A percentile compares a stretch with the other conserved stretches of the same genome.
These are phyloP conservation scores for Morus bassanus DNA, from an alignment of 2,797 vertebrate species.

Conservation along the genomic window DNA sequence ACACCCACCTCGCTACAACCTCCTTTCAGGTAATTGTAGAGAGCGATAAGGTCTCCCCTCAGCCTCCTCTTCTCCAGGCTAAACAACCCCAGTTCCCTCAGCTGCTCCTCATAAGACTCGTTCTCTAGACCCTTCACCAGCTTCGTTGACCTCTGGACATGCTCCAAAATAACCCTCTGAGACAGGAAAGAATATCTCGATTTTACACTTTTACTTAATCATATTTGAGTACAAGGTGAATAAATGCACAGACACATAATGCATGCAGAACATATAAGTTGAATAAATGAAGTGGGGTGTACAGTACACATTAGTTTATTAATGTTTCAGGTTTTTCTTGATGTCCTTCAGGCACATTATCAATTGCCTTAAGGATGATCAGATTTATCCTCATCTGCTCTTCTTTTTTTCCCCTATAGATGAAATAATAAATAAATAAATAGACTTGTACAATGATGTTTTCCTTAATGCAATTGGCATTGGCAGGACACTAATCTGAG, in stretches of 20 bases:
- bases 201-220: constrained; percentile 4
- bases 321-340: constrained; percentile 10
- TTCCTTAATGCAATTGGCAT: constrained; percentile 16
- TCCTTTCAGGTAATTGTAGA: no score
- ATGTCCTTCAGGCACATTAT: background rate
- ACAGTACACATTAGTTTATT: background rate
- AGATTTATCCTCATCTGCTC: constrained; percentile 29
- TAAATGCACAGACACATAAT: background rate
- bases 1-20: no score
- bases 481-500: constrained; percentile 12
- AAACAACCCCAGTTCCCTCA: no score
- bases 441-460: background rate
- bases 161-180: background rate
- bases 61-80: no score
- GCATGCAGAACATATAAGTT: background rate
- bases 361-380: background rate
- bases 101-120: no score
- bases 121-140: no score
- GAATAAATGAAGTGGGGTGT: background rate
- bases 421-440: constrained; percentile 18
- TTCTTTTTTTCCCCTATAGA: background rate
- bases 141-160: no score
- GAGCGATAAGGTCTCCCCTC: no score
- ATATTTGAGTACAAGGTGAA: background rate
- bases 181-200: background rate